phyloP scores from a whole-genome alignment of 2,113 vertebrate genomes.

The Drymodes brunneopygia region DNA sequence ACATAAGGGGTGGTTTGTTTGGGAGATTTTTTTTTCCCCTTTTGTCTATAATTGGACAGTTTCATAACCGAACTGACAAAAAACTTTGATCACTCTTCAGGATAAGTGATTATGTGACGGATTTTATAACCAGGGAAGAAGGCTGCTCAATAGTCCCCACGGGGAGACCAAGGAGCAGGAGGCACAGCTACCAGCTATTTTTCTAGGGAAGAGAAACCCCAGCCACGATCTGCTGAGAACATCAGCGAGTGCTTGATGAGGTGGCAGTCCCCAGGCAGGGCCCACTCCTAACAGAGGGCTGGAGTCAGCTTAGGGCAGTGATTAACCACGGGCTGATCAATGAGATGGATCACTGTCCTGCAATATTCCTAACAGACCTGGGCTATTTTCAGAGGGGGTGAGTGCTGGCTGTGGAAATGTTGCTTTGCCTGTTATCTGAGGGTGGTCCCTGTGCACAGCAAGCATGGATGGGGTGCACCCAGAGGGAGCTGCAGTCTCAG shows the following conservation, averaged over 20 bases:
- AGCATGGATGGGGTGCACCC: fast-evolving
- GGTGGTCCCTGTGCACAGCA: background rate
- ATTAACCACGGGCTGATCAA: conserved; percentile 17
- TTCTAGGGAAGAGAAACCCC: background rate
- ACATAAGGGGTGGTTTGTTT: conserved; percentile 40
- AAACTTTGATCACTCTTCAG: conserved; percentile 58
- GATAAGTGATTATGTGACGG: conserved; percentile 22
- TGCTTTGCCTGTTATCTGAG: background rate
- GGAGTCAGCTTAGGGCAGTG: conserved; percentile 35
- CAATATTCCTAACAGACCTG: conserved; percentile 23
- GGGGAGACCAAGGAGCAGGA: conserved; percentile 11
- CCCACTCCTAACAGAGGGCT: background rate
- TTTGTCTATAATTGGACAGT: conserved; percentile 52
- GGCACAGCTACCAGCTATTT: background rate
- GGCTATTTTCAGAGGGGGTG: conserved; percentile 27
- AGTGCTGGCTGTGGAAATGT: background rate
- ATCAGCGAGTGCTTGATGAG: background rate
- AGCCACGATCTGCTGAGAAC: background rate
- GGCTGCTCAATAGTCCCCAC: background rate
- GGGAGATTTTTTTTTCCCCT: conserved; percentile 27
- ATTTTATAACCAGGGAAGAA: conserved; percentile 43
- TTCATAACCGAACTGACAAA: conserved; percentile 60
- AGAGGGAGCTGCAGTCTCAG: background rate
- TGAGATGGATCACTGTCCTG: conserved; percentile 52
- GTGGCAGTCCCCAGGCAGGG: background rate